phyloP scores from a whole-genome alignment of 2,113 vertebrate genomes.

The Phalacrocorax carbo region DNA sequence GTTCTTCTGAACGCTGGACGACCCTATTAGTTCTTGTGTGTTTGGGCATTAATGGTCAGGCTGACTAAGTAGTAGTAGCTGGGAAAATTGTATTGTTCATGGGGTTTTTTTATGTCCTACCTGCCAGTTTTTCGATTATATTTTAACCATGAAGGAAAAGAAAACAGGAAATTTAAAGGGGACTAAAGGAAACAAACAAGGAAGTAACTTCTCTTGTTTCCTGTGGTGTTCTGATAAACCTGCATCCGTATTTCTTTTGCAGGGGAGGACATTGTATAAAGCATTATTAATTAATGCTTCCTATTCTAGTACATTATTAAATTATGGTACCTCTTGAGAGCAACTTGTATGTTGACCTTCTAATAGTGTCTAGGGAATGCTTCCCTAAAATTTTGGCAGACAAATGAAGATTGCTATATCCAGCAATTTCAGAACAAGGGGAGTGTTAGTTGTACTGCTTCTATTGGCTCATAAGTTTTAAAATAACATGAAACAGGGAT shows the following conservation, averaged over 20 bases:
- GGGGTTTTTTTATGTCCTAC: rapidly evolving
- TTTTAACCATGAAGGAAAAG: not conserved
- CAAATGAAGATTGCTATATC: not conserved
- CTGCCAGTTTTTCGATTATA: not conserved
- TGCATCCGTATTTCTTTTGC: not conserved
- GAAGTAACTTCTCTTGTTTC: not conserved
- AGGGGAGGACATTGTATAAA: not conserved
- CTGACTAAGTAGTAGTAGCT: not conserved
- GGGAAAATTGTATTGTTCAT: not conserved
- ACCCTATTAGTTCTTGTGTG: not conserved
- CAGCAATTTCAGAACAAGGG: not conserved
- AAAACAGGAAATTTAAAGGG: not conserved
- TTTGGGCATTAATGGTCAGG: not conserved
- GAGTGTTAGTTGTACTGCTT: not conserved
- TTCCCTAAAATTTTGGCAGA: not conserved
- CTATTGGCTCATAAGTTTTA: not conserved
- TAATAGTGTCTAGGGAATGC: not conserved
- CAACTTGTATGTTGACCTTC: not conserved
- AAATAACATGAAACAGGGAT: not conserved
- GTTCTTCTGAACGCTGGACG: not conserved
- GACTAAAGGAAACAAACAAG: not conserved
- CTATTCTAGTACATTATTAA: not conserved
- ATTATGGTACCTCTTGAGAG: not conserved
- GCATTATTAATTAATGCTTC: not conserved
- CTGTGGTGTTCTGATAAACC: not conserved